Conservation (phyloP, 2,888 invertebrate genomes). For the Dichetophora obliterata region DNA sequence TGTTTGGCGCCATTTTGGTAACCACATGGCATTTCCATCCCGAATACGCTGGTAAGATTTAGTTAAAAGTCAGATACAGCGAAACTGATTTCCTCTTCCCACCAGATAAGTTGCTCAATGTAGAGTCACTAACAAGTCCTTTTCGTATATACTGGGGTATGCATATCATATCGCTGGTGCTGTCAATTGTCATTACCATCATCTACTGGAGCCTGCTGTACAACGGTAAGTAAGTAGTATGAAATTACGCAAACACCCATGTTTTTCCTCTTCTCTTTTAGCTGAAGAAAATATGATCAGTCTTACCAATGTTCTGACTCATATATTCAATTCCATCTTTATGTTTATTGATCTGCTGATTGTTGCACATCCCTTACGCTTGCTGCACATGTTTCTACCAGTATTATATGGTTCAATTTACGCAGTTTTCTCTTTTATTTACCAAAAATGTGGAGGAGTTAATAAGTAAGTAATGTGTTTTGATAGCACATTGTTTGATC, state of each 20-base stretch:
- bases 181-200: conserved; percentile 79
- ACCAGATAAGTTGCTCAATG: conserved; percentile 63
- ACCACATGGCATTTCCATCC: conserved; percentile 67
- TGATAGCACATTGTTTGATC: background rate
- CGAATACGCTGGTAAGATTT: conserved; percentile 64
- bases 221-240: conserved; percentile 53
- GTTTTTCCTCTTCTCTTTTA: conserved; percentile 51
- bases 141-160: conserved; percentile 78
- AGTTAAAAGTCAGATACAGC: background rate
- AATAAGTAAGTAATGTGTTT: conserved; percentile 68
- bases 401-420: conserved; percentile 74
- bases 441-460: conserved; percentile 75
- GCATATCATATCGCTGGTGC: conserved; percentile 76
- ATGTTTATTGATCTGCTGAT: conserved; percentile 81
- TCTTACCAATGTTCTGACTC: conserved; percentile 79
- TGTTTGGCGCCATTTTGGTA: conserved; percentile 64
- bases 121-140: conserved; percentile 62
- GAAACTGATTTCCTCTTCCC: background rate
- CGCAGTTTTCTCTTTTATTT: conserved; percentile 74
- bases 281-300: conserved; percentile 63
- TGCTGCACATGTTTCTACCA: conserved; percentile 77
- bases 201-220: conserved; percentile 77
- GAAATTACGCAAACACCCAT: background rate
- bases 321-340: conserved; percentile 81
- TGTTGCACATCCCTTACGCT: conserved; percentile 79